Evolutionary conservation across 2,113 vertebrate species (phyloP).

Genomic region (Semnornis frantzii): DNA sequence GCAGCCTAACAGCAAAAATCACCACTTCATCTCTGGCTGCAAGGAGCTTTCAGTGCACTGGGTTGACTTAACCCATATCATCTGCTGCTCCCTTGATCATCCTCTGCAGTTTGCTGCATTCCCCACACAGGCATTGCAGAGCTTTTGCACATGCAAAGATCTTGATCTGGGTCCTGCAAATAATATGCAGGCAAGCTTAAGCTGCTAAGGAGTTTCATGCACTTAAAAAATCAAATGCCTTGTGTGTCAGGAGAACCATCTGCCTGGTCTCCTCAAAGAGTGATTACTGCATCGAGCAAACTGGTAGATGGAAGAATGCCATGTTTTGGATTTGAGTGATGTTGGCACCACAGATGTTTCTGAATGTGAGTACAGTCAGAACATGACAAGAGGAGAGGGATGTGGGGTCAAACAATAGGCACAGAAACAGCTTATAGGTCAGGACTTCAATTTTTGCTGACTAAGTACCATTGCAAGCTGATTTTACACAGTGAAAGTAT

Average conservation of each 20-base stretch:
- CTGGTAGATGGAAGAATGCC: accelerated
- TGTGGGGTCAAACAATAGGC: accelerated
- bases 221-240: neutral
- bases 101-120: neutral
- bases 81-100: accelerated
- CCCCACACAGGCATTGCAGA: accelerated
- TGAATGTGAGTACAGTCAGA: neutral
- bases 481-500: neutral
- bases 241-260: neutral
- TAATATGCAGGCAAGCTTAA: neutral
- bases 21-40: neutral
- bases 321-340: accelerated
- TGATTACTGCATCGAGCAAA: accelerated
- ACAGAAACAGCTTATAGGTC: neutral
- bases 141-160: no score
- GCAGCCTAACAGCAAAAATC: neutral
- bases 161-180: neutral
- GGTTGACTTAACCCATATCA: neutral
- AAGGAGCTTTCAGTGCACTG: neutral
- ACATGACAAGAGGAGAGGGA: no score
- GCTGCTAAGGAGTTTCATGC: neutral
- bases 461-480: no score
- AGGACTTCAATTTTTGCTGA: neutral
- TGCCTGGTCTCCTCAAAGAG: no score
- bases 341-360: neutral